These are phyloP conservation scores for Hestina assimilis DNA, from an alignment of 1,140 invertebrate genomes.

Conservation along the genomic window DNA sequence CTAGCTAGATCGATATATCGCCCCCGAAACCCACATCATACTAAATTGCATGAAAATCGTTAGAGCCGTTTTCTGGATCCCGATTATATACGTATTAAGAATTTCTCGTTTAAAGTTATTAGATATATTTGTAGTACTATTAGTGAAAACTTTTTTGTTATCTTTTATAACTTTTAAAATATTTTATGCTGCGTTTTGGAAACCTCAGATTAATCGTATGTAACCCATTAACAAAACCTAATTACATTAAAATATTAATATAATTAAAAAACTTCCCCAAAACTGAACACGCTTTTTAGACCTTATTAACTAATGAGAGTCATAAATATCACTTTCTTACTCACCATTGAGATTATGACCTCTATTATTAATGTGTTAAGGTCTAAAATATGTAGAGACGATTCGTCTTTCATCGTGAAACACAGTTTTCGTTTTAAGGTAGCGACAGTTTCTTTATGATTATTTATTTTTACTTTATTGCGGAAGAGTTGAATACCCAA, in stretches of 20 bases:
- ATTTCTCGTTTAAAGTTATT: no score
- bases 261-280: slow-evolving; percentile 26
- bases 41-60: no score
- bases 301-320: slow-evolving; percentile 28
- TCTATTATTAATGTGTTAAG: not conserved
- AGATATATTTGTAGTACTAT: no score
- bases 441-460: slow-evolving; percentile 31
- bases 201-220: not conserved
- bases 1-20: no score
- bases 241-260: slow-evolving; percentile 20
- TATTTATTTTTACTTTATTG: slow-evolving; percentile 28
- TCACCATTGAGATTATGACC: not conserved
- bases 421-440: slow-evolving; percentile 37
- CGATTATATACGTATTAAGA: no score
- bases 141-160: no score
- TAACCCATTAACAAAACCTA: not conserved
- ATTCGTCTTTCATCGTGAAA: slow-evolving; percentile 22
- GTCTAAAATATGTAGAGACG: slow-evolving; percentile 5
- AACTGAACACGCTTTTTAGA: slow-evolving; percentile 30
- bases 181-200: no score
- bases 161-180: no score
- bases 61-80: no score
- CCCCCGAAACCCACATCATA: no score
- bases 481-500: slow-evolving; percentile 15
- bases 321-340: slow-evolving; percentile 33